These are phyloP conservation scores for Hirtodrosophila trivittata DNA, from an alignment of 2,888 invertebrate species.

Conservation along the genomic window DNA sequence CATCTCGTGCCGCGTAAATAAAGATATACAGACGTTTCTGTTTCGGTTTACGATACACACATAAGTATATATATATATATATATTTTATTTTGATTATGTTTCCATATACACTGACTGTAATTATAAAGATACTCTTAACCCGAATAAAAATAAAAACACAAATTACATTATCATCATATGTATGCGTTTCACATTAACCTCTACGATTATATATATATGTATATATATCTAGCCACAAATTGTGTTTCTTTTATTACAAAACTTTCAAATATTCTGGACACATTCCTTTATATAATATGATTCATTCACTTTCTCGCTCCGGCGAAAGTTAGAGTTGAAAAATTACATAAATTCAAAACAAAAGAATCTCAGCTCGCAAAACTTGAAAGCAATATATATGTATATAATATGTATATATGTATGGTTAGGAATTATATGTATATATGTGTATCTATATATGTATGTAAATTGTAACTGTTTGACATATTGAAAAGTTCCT, in stretches of 20 bases:
- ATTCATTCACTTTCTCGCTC: constrained; percentile 66
- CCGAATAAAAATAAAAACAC: constrained; percentile 40
- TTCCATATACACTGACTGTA: constrained; percentile 66
- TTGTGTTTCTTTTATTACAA: constrained; percentile 39
- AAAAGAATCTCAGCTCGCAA: constrained; percentile 38
- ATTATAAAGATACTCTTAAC: constrained; percentile 47
- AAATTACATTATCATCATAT: constrained; percentile 44
- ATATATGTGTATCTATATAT: constrained; percentile 12
- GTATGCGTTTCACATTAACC: constrained; percentile 27
- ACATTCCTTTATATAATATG: constrained; percentile 47
- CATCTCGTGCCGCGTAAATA: constrained; percentile 59
- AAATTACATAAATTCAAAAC: constrained; percentile 64
- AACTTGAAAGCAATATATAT: constrained; percentile 25
- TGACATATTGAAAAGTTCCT: constrained; percentile 63
- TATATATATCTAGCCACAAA: constrained; percentile 21
- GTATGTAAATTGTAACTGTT: constrained; percentile 41
- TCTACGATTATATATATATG: background rate
- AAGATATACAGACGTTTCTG: background rate
- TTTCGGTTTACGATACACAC: constrained; percentile 63
- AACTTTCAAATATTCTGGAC: constrained; percentile 62
- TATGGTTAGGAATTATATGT: constrained; percentile 29
- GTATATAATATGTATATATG: constrained; percentile 18
- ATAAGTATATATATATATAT: constrained; percentile 49
- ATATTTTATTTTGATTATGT: constrained; percentile 74
- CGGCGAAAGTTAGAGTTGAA: constrained; percentile 58